These are phyloP conservation scores for Brachyalestes nurse DNA, from an alignment of 2,797 vertebrate species.

Conservation along the genomic window DNA sequence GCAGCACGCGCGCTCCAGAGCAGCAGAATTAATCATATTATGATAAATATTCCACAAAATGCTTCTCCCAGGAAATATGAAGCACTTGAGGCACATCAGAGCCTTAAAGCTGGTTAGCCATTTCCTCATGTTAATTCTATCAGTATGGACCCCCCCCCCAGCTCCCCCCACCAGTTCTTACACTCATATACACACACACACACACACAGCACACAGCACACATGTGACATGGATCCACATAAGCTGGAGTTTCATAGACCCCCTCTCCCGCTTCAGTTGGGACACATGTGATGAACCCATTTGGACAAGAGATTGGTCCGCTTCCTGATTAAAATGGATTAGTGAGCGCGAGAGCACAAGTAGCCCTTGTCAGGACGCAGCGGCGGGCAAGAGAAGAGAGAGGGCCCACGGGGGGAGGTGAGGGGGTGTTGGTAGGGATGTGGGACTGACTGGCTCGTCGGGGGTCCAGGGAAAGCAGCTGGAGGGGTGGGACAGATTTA, in stretches of 20 bases:
- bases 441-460: conserved; percentile 23
- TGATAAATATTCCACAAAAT: conserved; percentile 59
- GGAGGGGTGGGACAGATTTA: conserved; percentile 72
- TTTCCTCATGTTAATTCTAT: conserved; percentile 82
- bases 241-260: conserved; percentile 73
- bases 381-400: not conserved
- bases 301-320: conserved; percentile 61
- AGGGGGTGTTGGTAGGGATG: not conserved
- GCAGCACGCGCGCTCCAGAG: conserved; percentile 25
- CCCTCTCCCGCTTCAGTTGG: conserved; percentile 60
- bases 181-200: conserved; percentile 17
- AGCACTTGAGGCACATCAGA: conserved; percentile 68
- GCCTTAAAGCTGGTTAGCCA: conserved; percentile 70
- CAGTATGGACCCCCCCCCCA: conserved; percentile 68
- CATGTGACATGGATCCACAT: conserved; percentile 74
- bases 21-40: conserved; percentile 73
- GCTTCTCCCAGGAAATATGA: conserved; percentile 72
- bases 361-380: conserved; percentile 44
- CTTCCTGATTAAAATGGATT: conserved; percentile 54
- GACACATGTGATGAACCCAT: conserved; percentile 73
- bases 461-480: conserved; percentile 69
- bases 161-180: not conserved
- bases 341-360: conserved; percentile 55
- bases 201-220: conserved; percentile 50
- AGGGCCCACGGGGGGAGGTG: not conserved